Base-by-base conservation (phyloP, 64 coral and sea anemone species). In the Stichodactyla mertensii region DNA sequence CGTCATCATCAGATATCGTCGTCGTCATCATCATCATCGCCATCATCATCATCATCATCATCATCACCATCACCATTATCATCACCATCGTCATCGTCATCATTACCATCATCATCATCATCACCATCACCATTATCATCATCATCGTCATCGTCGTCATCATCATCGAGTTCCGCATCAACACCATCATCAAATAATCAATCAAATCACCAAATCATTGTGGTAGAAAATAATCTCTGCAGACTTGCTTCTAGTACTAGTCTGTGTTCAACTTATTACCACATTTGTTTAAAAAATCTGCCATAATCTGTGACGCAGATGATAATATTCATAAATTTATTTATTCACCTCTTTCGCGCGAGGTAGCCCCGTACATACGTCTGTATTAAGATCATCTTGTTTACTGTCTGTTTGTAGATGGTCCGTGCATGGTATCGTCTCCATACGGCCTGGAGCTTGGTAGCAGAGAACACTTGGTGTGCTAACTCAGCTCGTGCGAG, bases 371-470 rank as follows among this genome's bases (percentile, higher is more conserved):
- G 91, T 2, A 84, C 78, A 55, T 59, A 85, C 6, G 81, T 91
- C 62, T 99, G 97, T 8, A 97, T 77, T 55, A 93, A 56, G 54
- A 95, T 78, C 3, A 90, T 86, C 45, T 86, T 84, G 12, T 90
- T 84, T 18, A 88, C 84, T 57, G 89, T 59, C 16, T 52, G 85
- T 5, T 87, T 79, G 74, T 95, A 94, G 14, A 81, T 54, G 57
- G 86, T 66, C 27, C 87, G 88, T 78, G 90, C 91, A 6, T 91
- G 55, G 81, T 66, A 92, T 88, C 89, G 87, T 36, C 97, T 79
- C 97, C 97, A 99, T 4, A 56, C 28, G 15, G 93, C 89, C 59
- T 99, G 97, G 36, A 99, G 89, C 55, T 90, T 92, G 79, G 88
- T 84, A 55, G 88, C 88, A 1, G 97, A 93, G 55, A 88, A 84